A percentile compares a stretch with the other conserved stretches of the same genome.
These are phyloP conservation scores for Bruchidius siliquastri DNA, from an alignment of 2,888 invertebrate species.

Conservation along the genomic window DNA sequence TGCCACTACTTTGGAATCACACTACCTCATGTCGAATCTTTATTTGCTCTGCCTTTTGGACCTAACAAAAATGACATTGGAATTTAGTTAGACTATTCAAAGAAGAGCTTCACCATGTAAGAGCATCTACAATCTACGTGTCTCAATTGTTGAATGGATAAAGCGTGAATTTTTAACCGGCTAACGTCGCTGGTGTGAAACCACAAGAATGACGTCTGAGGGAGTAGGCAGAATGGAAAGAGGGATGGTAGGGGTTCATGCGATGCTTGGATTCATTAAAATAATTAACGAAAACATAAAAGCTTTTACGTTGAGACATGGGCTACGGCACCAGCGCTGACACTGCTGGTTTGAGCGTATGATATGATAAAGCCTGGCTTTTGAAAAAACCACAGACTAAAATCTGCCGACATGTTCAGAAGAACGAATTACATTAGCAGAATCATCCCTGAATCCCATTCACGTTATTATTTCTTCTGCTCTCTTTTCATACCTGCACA, in stretches of 20 bases:
- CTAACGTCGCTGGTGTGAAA: background rate
- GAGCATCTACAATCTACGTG: too few relatives aligned
- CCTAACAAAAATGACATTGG: too few relatives aligned
- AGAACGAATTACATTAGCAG: slow-evolving; percentile 48
- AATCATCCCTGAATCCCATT: slow-evolving; percentile 46
- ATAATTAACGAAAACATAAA: slow-evolving; percentile 47
- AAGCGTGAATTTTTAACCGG: background rate
- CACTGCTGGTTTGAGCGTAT: background rate
- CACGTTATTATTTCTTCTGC: slow-evolving; percentile 43
- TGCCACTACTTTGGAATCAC: too few relatives aligned
- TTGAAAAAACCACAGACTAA: slow-evolving; percentile 36
- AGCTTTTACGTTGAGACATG: slow-evolving; percentile 23
- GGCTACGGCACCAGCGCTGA: background rate
- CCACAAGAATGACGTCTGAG: background rate
- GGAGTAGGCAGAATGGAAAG: slow-evolving; percentile 28
- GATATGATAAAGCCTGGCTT: slow-evolving; percentile 37
- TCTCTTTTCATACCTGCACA: background rate
- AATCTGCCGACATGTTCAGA: slow-evolving; percentile 44
- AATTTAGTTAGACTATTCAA: too few relatives aligned
- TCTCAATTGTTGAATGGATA: too few relatives aligned
- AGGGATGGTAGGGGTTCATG: slow-evolving; percentile 12
- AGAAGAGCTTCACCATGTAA: too few relatives aligned
- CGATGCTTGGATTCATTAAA: slow-evolving; percentile 41
- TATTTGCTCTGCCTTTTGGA: too few relatives aligned
- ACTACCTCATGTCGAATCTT: too few relatives aligned